Evolutionary conservation across 2,113 vertebrate species (phyloP).

Genomic region (Athene cunicularia): DNA sequence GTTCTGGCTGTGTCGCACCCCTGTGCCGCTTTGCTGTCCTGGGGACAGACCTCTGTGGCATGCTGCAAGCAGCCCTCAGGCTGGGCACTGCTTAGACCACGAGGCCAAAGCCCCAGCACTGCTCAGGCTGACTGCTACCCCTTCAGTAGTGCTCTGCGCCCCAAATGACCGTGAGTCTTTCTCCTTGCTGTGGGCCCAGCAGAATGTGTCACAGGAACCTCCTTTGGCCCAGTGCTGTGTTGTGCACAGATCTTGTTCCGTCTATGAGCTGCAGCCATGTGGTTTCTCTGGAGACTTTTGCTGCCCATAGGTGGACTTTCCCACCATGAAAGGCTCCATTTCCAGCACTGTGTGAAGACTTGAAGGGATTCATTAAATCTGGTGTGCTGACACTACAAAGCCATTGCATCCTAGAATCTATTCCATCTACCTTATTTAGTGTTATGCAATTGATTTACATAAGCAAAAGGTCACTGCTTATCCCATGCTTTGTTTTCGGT

Average conservation of each 20-base stretch:
- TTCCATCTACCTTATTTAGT: neutral
- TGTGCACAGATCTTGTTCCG: neutral
- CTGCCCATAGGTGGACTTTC: neutral
- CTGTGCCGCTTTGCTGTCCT: too few species aligned
- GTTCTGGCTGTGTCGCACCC: too few species aligned
- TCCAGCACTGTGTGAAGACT: neutral
- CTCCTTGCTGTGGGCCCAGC: neutral
- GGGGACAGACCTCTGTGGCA: neutral
- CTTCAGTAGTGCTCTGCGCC: neutral
- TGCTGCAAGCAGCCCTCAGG: neutral
- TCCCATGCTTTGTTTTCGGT: neutral
- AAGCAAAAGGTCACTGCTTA: neutral
- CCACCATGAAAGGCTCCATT: neutral
- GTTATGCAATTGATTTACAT: neutral
- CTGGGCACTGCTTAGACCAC: neutral
- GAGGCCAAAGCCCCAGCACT: accelerated
- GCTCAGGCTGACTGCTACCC: neutral
- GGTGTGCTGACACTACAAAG: neutral
- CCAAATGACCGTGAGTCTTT: accelerated
- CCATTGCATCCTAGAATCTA: neutral
- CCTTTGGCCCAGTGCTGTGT: neutral
- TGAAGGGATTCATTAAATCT: neutral
- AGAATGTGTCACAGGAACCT: neutral
- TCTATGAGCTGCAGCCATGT: neutral
- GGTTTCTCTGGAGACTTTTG: neutral